Conservation (phyloP, 2,797 vertebrate genomes). For the Toxotes lorentzi region DNA sequence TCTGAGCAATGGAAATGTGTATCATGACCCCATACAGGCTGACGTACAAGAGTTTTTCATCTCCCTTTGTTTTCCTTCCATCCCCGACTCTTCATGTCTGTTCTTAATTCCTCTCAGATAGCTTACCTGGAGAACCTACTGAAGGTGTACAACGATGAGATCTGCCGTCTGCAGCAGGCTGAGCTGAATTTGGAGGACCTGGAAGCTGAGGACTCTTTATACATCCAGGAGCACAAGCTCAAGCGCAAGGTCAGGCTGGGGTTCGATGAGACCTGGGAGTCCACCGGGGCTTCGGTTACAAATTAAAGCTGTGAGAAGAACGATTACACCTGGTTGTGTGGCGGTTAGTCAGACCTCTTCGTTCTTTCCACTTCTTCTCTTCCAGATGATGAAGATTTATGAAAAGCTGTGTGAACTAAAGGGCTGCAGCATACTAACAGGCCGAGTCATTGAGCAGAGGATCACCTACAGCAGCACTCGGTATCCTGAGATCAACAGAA, state of each 20-base stretch:
- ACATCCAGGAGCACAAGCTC: slow-evolving; percentile 93
- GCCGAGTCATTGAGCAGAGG: slow-evolving; percentile 92
- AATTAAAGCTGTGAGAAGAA: not conserved
- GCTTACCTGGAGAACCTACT: slow-evolving; percentile 92
- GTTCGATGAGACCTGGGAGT: not conserved
- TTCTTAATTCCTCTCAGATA: slow-evolving; percentile 79
- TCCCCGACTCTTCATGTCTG: not conserved
- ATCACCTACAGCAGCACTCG: slow-evolving; percentile 88
- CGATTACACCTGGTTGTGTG: rapidly evolving
- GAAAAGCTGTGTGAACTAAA: slow-evolving; percentile 92
- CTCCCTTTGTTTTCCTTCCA: not conserved
- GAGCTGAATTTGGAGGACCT: slow-evolving; percentile 91
- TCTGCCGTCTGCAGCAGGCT: slow-evolving; percentile 88
- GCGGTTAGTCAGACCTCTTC: not conserved
- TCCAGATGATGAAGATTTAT: slow-evolving; percentile 92
- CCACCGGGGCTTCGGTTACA: not conserved
- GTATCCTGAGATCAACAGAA: slow-evolving; percentile 93
- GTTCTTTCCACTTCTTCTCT: not conserved
- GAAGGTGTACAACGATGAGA: slow-evolving; percentile 90
- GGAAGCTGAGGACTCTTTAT: slow-evolving; percentile 88
- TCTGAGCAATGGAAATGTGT: too few relatives aligned
- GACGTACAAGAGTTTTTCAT: not conserved
- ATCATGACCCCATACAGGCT: not conserved
- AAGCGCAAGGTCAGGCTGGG: slow-evolving; percentile 86
- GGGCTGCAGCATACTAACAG: slow-evolving; percentile 88